A percentile compares a stretch with the other conserved stretches of the same genome.
Evolutionary conservation across 37 sponge, comb jelly and placozoan species (phyloP).

Genomic region (Cladorhizidae sp.): DNA sequence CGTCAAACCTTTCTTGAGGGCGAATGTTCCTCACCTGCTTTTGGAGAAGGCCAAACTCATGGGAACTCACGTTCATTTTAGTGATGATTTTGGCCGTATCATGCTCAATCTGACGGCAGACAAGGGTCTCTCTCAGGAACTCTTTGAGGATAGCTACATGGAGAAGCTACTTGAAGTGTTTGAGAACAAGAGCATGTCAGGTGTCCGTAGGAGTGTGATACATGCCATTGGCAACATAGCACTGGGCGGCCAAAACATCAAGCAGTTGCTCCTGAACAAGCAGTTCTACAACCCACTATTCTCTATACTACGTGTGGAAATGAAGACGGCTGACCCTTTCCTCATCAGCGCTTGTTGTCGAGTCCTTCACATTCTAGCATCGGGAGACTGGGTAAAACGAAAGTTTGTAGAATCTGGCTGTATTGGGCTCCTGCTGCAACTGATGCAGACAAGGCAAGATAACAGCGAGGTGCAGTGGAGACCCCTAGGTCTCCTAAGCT

Average conservation of each 20-base stretch:
- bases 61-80: slow-evolving; percentile 14
- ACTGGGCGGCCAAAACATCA: slow-evolving; percentile 63
- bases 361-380: slow-evolving; percentile 78
- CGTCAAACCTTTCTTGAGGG: slow-evolving; percentile 30
- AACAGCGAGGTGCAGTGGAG: slow-evolving; percentile 63
- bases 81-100: slow-evolving; percentile 67
- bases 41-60: slow-evolving; percentile 17
- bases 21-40: not conserved
- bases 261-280: slow-evolving; percentile 44
- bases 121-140: slow-evolving; percentile 62
- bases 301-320: slow-evolving; percentile 15
- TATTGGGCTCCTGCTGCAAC: slow-evolving; percentile 32
- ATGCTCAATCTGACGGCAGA: slow-evolving; percentile 72
- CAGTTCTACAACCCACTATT: slow-evolving; percentile 32
- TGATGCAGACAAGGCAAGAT: slow-evolving; percentile 30
- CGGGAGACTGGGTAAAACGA: slow-evolving; percentile 75
- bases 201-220: slow-evolving; percentile 30
- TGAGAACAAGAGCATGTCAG: not conserved
- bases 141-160: slow-evolving; percentile 38
- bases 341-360: slow-evolving; percentile 72
- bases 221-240: slow-evolving; percentile 85
- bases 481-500: slow-evolving; percentile 65
- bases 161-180: slow-evolving; percentile 39
- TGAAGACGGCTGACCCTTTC: slow-evolving; percentile 14
- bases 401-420: slow-evolving; percentile 56